A percentile compares a stretch with the other conserved stretches of the same genome.
phyloP scores from a whole-genome alignment of 2,888 invertebrate genomes.

The Chrysolina oricalcia region DNA sequence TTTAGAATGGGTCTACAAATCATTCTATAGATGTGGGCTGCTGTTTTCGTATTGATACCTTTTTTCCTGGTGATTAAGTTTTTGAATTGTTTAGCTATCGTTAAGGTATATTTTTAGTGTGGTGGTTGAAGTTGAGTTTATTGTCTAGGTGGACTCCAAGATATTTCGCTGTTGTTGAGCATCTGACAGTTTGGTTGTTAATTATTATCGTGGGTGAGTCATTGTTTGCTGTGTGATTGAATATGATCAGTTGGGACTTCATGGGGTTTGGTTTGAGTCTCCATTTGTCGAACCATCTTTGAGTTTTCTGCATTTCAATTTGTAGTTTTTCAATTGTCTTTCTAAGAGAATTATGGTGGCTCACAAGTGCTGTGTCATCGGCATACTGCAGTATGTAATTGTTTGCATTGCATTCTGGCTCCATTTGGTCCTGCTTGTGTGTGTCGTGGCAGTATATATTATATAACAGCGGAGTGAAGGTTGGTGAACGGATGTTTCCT shows the following conservation, averaged over 20 bases:
- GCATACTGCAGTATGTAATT: slow-evolving; percentile 6
- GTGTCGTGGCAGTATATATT: too few species aligned
- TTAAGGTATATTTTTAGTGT: neutral
- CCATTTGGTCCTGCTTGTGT: neutral
- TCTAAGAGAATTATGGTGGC: neutral
- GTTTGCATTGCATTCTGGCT: neutral
- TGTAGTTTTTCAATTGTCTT: neutral
- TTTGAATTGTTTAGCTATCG: slow-evolving; percentile 16
- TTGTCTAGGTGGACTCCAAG: too few species aligned
- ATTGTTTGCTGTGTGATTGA: slow-evolving; percentile 9
- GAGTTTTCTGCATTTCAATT: neutral
- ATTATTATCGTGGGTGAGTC: slow-evolving; percentile 17
- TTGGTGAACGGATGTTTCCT: too few species aligned
- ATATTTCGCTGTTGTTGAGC: slow-evolving; percentile 25
- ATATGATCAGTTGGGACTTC: slow-evolving; percentile 18
- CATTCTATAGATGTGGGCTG: too few species aligned
- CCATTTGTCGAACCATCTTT: too few species aligned
- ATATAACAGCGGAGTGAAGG: neutral
- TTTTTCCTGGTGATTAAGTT: slow-evolving; percentile 14
- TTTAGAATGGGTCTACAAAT: too few species aligned
- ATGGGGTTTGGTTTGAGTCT: too few species aligned
- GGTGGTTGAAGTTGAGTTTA: too few species aligned
- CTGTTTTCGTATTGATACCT: too few species aligned
- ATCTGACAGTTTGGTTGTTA: slow-evolving; percentile 22
- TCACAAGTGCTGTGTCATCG: slow-evolving; percentile 8